Evolutionary conservation across 1,140 invertebrate genomes (phyloP).

Genomic region (Berghia stephanieae): DNA sequence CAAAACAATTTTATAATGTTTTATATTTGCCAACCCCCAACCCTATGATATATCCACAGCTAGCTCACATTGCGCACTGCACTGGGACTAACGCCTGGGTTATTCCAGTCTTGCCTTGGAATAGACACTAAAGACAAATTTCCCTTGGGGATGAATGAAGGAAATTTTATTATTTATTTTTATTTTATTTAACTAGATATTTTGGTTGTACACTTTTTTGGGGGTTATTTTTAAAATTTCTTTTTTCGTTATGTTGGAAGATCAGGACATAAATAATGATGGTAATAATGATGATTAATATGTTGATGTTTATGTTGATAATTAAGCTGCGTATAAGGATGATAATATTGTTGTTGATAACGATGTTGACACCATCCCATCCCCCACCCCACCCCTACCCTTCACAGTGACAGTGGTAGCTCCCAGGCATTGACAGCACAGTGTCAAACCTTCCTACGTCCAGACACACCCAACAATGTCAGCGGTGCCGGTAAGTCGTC

Average conservation of each 20-base stretch:
- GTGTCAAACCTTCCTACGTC: constrained; percentile 69
- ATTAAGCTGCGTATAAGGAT: neutral
- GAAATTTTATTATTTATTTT: no score
- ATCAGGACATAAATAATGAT: no score
- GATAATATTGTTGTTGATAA: neutral
- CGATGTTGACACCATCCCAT: neutral
- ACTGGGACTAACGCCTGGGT: no score
- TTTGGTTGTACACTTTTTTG: no score
- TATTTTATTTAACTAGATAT: no score
- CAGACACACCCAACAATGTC: constrained; percentile 63
- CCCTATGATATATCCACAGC: no score
- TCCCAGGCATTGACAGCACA: constrained; percentile 68
- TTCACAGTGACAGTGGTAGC: constrained; percentile 64
- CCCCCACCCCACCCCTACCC: neutral
- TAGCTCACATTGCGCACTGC: no score
- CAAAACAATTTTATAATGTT: no score
- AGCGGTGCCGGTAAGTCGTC: constrained; percentile 58
- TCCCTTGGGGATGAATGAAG: no score
- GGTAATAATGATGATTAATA: neutral
- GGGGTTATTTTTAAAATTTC: neutral
- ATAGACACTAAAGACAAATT: no score
- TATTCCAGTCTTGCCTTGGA: no score
- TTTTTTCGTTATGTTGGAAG: neutral
- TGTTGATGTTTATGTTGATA: neutral
- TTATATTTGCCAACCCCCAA: no score